Percentiles rank a stretch among this genome's conserved stretches.
Evolutionary conservation across 2,113 vertebrate species (phyloP).

Genomic region (Cyprinodon tularosa): DNA sequence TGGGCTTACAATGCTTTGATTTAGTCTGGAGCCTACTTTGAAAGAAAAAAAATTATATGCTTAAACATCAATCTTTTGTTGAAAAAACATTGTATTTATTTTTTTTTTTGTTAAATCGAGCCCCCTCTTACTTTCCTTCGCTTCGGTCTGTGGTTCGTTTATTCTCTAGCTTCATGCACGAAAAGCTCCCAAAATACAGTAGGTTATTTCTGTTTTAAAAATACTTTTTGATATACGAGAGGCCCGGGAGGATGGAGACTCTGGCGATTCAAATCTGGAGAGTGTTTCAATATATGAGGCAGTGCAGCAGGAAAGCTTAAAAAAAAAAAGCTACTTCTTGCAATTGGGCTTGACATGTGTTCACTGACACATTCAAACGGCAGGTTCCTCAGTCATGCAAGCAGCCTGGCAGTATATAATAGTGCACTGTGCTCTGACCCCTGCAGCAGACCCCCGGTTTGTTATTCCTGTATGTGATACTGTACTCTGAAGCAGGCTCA

Average conservation of each 20-base stretch:
- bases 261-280: slow-evolving; percentile 50
- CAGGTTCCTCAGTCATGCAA: slow-evolving; percentile 61
- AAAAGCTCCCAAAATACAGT: slow-evolving; percentile 55
- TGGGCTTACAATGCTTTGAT: slow-evolving; percentile 6
- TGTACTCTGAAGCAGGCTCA: slow-evolving; percentile 61
- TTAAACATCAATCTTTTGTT: slow-evolving; percentile 11
- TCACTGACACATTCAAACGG: slow-evolving; percentile 50
- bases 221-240: slow-evolving; percentile 74
- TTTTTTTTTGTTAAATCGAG: background rate
- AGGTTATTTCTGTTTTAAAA: slow-evolving; percentile 61
- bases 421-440: slow-evolving; percentile 71
- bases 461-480: slow-evolving; percentile 80
- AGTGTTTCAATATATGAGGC: slow-evolving; percentile 65
- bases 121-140: slow-evolving; percentile 30
- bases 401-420: slow-evolving; percentile 66
- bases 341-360: slow-evolving; percentile 69
- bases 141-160: slow-evolving; percentile 46
- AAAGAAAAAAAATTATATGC: background rate
- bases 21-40: background rate
- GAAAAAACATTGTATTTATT: slow-evolving; percentile 35
- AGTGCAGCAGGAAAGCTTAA: slow-evolving; percentile 58
- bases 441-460: slow-evolving; percentile 63
- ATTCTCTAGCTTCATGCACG: slow-evolving; percentile 30
- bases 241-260: slow-evolving; percentile 54
- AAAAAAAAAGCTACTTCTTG: slow-evolving; percentile 32